Percentiles rank a stretch among this genome's conserved stretches.
Evolutionary conservation across 2,888 invertebrate species (phyloP).

Genomic region (Zygaena filipendulae): DNA sequence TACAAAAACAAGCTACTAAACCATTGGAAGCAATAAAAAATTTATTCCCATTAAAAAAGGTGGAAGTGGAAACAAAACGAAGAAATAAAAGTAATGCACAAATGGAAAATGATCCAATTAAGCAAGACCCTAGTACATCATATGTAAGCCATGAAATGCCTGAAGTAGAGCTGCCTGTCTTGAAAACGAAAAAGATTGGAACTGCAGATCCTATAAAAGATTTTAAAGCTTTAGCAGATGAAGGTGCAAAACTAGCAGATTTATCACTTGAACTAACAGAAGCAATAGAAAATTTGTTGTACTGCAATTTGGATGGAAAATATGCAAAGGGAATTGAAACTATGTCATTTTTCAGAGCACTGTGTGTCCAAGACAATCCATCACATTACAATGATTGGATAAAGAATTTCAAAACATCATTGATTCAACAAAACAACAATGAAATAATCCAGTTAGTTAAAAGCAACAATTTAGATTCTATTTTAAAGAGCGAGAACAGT

Average conservation of each 20-base stretch:
- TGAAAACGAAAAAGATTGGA: constrained; percentile 49
- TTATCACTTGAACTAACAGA: constrained; percentile 37
- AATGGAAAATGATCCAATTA: constrained; percentile 6
- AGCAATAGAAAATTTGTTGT: constrained; percentile 46
- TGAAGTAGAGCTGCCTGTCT: constrained; percentile 30
- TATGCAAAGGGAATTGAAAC: constrained; percentile 41
- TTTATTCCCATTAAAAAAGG: constrained; percentile 54
- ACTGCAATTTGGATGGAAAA: constrained; percentile 43
- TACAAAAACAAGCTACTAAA: constrained; percentile 52
- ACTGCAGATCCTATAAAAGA: constrained; percentile 71
- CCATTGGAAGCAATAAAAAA: constrained; percentile 54
- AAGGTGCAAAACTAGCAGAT: constrained; percentile 35
- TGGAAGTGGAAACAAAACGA: constrained; percentile 35
- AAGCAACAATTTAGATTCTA: constrained; percentile 37
- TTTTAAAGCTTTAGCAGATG: constrained; percentile 52
- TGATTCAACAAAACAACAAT: constrained; percentile 31
- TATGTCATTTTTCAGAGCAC: constrained; percentile 38
- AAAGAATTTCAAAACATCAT: constrained; percentile 33
- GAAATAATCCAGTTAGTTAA: constrained; percentile 30
- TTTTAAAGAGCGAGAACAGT: constrained; percentile 43
- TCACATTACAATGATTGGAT: constrained; percentile 49
- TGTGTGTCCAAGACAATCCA: constrained; percentile 42
- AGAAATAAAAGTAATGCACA: constrained; percentile 23
- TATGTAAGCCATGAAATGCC: constrained; percentile 25
- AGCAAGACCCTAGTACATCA: constrained; percentile 11